Conservation (phyloP, 2,113 vertebrate genomes). For the Setophaga coronata region DNA sequence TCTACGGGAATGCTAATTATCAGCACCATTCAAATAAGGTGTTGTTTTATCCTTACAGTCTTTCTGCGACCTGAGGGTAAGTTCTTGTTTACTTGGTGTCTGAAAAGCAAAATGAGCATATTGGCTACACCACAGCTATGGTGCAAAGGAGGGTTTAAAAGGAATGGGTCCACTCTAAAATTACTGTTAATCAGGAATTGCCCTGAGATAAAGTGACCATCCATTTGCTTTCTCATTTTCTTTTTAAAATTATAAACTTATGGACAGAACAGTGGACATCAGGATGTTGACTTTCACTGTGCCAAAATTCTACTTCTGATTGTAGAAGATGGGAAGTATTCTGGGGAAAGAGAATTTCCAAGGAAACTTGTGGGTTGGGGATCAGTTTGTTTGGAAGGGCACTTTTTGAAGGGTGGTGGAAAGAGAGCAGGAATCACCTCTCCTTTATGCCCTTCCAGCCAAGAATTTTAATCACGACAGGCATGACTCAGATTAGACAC, state of each 20-base stretch:
- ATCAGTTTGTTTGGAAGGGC: not conserved
- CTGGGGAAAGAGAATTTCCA: not conserved
- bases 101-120: not conserved
- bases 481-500: slow-evolving; percentile 29
- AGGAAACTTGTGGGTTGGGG: not conserved
- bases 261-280: not conserved
- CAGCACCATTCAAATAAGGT: not conserved
- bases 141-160: not conserved
- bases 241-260: not conserved
- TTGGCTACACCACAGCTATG: not conserved
- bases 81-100: not conserved
- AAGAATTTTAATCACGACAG: not conserved
- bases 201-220: not conserved
- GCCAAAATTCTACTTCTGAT: not conserved
- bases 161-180: not conserved
- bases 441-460: not conserved
- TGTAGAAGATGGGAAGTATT: not conserved
- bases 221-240: not conserved
- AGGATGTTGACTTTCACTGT: too few relatives aligned
- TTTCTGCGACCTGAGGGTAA: not conserved
- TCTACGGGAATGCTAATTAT: not conserved
- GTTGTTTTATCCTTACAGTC: not conserved
- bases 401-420: fast-evolving
- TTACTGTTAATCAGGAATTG: not conserved
- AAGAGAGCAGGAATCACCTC: not conserved